Conservation (phyloP, 2,888 invertebrate species). For the Caenorhabditis japonica region DNA sequence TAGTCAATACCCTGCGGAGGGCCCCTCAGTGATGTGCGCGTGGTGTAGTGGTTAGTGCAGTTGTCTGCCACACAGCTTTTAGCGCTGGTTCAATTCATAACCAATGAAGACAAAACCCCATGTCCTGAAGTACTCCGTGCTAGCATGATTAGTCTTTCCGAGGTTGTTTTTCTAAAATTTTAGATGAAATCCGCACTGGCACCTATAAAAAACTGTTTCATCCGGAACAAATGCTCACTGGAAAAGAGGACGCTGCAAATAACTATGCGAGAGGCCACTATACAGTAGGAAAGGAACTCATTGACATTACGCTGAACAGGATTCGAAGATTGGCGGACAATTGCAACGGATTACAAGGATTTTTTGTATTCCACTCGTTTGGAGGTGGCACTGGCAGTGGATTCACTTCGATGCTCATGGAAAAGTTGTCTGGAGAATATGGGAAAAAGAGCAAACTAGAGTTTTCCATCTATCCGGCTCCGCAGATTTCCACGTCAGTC, state of each 20-base stretch:
- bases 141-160: slow-evolving; percentile 56
- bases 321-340: slow-evolving; percentile 81
- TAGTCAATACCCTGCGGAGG: neutral
- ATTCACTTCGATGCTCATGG: slow-evolving; percentile 89
- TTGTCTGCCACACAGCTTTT: slow-evolving; percentile 9
- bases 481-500: slow-evolving; percentile 89
- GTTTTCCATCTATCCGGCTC: slow-evolving; percentile 91
- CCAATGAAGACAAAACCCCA: slow-evolving; percentile 54
- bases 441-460: slow-evolving; percentile 89
- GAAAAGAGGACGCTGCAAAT: slow-evolving; percentile 79
- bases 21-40: slow-evolving; percentile 15
- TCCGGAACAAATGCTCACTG: slow-evolving; percentile 93
- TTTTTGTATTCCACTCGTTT: slow-evolving; percentile 90
- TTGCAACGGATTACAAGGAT: slow-evolving; percentile 83
- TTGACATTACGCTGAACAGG: slow-evolving; percentile 67
- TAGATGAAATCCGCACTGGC: slow-evolving; percentile 79
- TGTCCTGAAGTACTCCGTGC: slow-evolving; percentile 43
- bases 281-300: slow-evolving; percentile 83
- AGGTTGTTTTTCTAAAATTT: slow-evolving; percentile 28
- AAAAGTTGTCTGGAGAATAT: slow-evolving; percentile 86
- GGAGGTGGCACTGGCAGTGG: slow-evolving; percentile 90
- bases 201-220: slow-evolving; percentile 89
- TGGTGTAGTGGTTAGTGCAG: slow-evolving; percentile 26
- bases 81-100: slow-evolving; percentile 20
- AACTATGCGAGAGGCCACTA: slow-evolving; percentile 82